Conservation (phyloP, 2,113 vertebrate species). For the Trichomycterus rosablanca region DNA sequence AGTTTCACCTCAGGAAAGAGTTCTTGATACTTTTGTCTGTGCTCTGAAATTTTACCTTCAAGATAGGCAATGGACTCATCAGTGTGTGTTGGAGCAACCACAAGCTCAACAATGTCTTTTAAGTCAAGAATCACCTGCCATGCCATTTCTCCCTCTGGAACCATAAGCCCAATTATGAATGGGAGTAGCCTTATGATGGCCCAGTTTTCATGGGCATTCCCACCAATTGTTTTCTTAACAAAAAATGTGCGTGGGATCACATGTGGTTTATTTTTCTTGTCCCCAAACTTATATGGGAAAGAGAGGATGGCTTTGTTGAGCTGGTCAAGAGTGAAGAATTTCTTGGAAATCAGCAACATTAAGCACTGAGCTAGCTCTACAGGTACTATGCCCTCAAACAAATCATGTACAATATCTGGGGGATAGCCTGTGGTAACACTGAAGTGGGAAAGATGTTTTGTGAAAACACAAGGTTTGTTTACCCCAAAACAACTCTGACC, state of each 20-base stretch:
- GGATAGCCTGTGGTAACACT: too few species aligned
- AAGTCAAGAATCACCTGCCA: slow-evolving; percentile 19
- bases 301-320: neutral
- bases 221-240: neutral
- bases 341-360: slow-evolving; percentile 5
- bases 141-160: neutral
- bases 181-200: too few species aligned
- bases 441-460: neutral
- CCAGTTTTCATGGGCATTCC: too few species aligned
- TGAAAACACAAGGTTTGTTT: slow-evolving; percentile 14
- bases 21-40: slow-evolving; percentile 14
- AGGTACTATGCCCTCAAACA: too few species aligned
- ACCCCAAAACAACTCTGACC: slow-evolving; percentile 2
- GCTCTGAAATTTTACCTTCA: slow-evolving; percentile 5
- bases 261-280: neutral
- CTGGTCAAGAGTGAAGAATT: neutral
- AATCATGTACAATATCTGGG: too few species aligned
- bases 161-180: slow-evolving; percentile 4
- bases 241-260: neutral
- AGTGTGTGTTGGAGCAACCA: slow-evolving; percentile 19
- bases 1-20: neutral
- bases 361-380: slow-evolving; percentile 1
- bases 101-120: slow-evolving; percentile 20
- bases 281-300: neutral
- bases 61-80: slow-evolving; percentile 23